Percentiles rank a stretch among this genome's conserved stretches.
Conservation (phyloP, 2,113 vertebrate species). For the Rattus norvegicus region GRCr8 NC_086020.1:115841001-115841500, state of each 20-base stretch:
- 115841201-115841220: neutral
- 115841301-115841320: neutral
- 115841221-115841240: neutral
- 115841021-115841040: conserved; percentile 13
- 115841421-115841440: neutral
- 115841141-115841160: neutral
- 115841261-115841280: neutral
- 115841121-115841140: neutral
- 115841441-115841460: conserved; percentile 29
- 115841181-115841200: neutral
- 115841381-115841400: neutral
- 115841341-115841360: conserved; percentile 20
- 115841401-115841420: conserved; percentile 32
- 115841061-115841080: neutral
- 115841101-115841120: neutral
- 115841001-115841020: conserved; percentile 12
- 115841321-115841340: neutral
- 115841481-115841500: conserved; percentile 48
- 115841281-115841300: neutral
- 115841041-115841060: conserved; percentile 42
- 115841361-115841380: neutral
- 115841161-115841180: neutral
- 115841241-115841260: neutral
- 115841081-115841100: neutral
- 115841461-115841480: conserved; percentile 55